Evolutionary conservation across 2,888 invertebrate genomes (phyloP).

Genomic region (Eustalomyia histrio): DNA sequence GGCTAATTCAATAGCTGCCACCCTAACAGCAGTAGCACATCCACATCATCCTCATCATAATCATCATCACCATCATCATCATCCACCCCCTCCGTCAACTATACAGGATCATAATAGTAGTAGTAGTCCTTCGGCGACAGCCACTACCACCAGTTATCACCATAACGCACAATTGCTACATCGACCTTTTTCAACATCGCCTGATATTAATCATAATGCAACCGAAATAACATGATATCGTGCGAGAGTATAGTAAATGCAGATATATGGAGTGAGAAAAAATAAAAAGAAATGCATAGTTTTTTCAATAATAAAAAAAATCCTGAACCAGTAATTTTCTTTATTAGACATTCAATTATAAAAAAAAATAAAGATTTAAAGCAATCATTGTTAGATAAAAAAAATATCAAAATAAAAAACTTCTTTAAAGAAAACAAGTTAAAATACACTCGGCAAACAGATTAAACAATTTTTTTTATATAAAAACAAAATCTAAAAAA

Average conservation of each 20-base stretch:
- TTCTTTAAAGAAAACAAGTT: slow-evolving; percentile 21
- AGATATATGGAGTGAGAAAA: slow-evolving; percentile 18
- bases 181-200: slow-evolving; percentile 79
- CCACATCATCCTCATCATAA: slow-evolving; percentile 73
- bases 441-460: slow-evolving; percentile 46
- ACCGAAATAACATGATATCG: slow-evolving; percentile 78
- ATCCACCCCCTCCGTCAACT: slow-evolving; percentile 67
- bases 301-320: background rate
- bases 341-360: slow-evolving; percentile 44
- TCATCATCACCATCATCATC: slow-evolving; percentile 69
- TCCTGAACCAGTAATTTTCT: slow-evolving; percentile 34
- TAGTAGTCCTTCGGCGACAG: slow-evolving; percentile 62
- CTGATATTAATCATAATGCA: slow-evolving; percentile 73
- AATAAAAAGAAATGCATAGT: background rate
- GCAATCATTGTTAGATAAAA: slow-evolving; percentile 55
- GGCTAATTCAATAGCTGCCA: slow-evolving; percentile 70
- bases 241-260: slow-evolving; percentile 43
- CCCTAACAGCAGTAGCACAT: slow-evolving; percentile 65
- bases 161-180: slow-evolving; percentile 73
- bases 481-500: background rate
- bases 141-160: slow-evolving; percentile 59
- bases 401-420: slow-evolving; percentile 27
- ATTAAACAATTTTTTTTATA: slow-evolving; percentile 9
- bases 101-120: slow-evolving; percentile 68
- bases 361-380: slow-evolving; percentile 42